phyloP scores from a whole-genome alignment of 2,113 vertebrate species.

The Chloropsis cyanopogon region DNA sequence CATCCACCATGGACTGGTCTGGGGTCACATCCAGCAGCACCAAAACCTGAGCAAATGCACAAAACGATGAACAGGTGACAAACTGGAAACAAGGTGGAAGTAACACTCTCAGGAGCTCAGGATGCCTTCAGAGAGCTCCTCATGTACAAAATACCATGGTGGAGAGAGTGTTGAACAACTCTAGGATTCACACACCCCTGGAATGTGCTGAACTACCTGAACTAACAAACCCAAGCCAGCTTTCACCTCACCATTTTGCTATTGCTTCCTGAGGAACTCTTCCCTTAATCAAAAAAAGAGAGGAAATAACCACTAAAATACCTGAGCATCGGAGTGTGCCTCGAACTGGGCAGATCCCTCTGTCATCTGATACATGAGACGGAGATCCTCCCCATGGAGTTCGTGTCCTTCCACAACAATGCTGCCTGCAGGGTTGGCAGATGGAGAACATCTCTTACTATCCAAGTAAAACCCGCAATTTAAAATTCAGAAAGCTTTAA shows the following conservation, averaged over 20 bases:
- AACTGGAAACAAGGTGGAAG: not conserved
- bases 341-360: slow-evolving; percentile 82
- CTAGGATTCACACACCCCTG: not conserved
- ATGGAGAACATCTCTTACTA: not conserved
- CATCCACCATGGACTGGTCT: slow-evolving; percentile 94
- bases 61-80: not conserved
- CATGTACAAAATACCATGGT: fast-evolving
- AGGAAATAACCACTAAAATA: slow-evolving; percentile 26
- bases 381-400: slow-evolving; percentile 89
- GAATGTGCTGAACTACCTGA: not conserved
- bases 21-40: slow-evolving; percentile 91
- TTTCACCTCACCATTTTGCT: not conserved
- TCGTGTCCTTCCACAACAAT: slow-evolving; percentile 89
- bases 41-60: slow-evolving; percentile 75
- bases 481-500: not conserved
- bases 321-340: slow-evolving; percentile 93
- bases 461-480: not conserved
- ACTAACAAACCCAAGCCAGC: not conserved
- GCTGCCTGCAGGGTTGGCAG: slow-evolving; percentile 71
- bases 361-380: slow-evolving; percentile 86
- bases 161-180: not conserved
- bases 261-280: not conserved
- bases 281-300: not conserved
- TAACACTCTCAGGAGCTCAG: not conserved
- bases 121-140: not conserved